Conservation (phyloP, 1,140 invertebrate species). For the Varroa destructor region DNA sequence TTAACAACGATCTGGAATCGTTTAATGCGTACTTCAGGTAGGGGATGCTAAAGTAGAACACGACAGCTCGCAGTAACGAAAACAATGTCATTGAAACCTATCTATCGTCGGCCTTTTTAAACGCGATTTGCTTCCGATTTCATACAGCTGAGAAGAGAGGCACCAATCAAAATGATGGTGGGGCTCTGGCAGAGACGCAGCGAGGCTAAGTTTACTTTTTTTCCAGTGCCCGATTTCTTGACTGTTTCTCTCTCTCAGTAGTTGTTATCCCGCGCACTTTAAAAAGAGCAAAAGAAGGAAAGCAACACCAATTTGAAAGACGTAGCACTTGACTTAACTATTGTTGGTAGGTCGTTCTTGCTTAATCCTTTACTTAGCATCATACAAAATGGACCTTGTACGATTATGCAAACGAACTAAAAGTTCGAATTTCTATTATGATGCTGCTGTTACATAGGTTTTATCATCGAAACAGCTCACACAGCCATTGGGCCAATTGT, state of each 20-base stretch:
- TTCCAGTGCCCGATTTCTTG: no score
- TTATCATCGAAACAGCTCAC: conserved; percentile 36
- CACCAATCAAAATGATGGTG: background rate
- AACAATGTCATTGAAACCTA: background rate
- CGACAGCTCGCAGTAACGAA: no score
- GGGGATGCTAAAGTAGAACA: background rate
- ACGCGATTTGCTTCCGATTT: background rate
- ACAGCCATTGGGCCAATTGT: conserved; percentile 35
- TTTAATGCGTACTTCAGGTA: conserved; percentile 3
- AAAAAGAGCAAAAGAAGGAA: background rate
- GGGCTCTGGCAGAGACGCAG: no score
- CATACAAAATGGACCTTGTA: no score
- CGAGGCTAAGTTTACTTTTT: no score
- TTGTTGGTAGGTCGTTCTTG: no score
- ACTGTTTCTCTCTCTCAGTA: no score
- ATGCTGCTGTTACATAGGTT: background rate
- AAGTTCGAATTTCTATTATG: no score
- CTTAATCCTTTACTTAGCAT: no score
- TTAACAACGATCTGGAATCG: background rate
- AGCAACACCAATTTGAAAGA: background rate
- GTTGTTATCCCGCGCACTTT: background rate
- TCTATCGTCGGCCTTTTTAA: background rate
- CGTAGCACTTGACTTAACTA: no score
- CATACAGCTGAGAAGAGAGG: background rate
- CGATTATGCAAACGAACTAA: no score